Conservation (phyloP, 1,140 invertebrate genomes). For the Drosophila sturtevanti region DNA sequence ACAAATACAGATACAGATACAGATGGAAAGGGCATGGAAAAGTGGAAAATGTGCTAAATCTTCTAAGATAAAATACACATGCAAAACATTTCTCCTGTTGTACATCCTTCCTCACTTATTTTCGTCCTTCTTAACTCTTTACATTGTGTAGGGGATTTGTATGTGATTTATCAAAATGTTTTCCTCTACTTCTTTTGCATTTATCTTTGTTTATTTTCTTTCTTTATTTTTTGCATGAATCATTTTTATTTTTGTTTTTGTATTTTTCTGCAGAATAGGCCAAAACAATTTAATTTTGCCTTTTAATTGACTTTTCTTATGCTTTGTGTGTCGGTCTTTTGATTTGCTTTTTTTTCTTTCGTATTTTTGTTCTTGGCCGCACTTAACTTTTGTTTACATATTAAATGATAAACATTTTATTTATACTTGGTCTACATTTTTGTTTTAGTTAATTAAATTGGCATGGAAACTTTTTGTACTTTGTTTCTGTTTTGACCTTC, state of each 20-base stretch:
- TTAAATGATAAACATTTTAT: slow-evolving; percentile 30
- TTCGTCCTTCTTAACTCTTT: neutral
- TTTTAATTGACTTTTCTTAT: slow-evolving; percentile 10
- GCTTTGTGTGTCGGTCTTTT: neutral
- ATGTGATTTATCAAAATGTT: slow-evolving; percentile 2
- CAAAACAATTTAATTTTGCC: slow-evolving; percentile 9
- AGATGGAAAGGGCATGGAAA: neutral
- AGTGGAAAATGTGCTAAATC: slow-evolving; percentile 1
- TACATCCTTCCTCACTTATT: neutral
- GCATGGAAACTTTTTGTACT: slow-evolving; percentile 1
- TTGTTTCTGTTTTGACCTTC: neutral
- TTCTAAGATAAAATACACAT: slow-evolving; percentile 3
- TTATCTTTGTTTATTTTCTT: neutral
- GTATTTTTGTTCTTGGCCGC: slow-evolving; percentile 1
- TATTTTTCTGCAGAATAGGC: neutral
- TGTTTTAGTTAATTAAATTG: slow-evolving; percentile 6
- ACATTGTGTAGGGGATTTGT: neutral
- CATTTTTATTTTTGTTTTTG: neutral
- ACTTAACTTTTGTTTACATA: slow-evolving; percentile 26
- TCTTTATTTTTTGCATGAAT: slow-evolving; percentile 3
- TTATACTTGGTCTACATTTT: slow-evolving; percentile 2
- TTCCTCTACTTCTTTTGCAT: neutral
- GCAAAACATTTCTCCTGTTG: neutral
- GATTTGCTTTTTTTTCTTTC: neutral
- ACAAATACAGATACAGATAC: neutral